Base-by-base conservation (phyloP, 2,113 vertebrate genomes). In the Gadus macrocephalus region DNA sequence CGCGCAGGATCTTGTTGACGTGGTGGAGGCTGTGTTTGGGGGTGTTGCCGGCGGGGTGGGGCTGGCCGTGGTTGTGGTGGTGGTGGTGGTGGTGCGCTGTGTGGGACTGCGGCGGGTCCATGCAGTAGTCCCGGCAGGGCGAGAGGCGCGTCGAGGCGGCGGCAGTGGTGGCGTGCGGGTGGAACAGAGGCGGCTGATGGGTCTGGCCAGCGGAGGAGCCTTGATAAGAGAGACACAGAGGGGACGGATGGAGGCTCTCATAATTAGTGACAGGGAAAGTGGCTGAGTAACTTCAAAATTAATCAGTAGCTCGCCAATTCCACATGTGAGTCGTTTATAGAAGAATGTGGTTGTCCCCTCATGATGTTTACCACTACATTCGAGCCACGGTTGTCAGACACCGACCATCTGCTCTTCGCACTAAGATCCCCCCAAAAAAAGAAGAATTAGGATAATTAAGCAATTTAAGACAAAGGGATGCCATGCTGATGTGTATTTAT, bases 1-100 rank as follows among this genome's bases (percentile, higher is more conserved):
- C 97, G 71, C 97, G 97, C 75, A 99, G 91, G 88, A 99, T 98
- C 90, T 98, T 99, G 92, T 98, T 99, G 82, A 98, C 96, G 0
- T 99, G 97, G 85, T 97, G 95, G 85, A 99, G 90, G 82, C 95
- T 98, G 92, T 96, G 96, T 89, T 97, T 99, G 0, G 95, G 94
- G 81, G 94, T 93, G 79, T 95, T 92, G 1, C 66, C 76, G 28
- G 85, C 79, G 55, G 89, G 87, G 28, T 87, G 78, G 9, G 8
- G 2, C 8, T 95, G 92, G 1, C 67, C 76, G 28, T 86, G 80
- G 55, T 90, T 87, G 28, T 87, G 78, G 28, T 86, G 80, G 55
- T 90, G 87, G 28, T 87, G 78, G 1, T 67, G 75, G 25, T 85
- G 80, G 53, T 89, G 87, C 19, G 87, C 78, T 74, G 75, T 86